These are phyloP conservation scores for Drosophila ustulata DNA, from an alignment of 2,888 invertebrate species.

Conservation along the genomic window DNA sequence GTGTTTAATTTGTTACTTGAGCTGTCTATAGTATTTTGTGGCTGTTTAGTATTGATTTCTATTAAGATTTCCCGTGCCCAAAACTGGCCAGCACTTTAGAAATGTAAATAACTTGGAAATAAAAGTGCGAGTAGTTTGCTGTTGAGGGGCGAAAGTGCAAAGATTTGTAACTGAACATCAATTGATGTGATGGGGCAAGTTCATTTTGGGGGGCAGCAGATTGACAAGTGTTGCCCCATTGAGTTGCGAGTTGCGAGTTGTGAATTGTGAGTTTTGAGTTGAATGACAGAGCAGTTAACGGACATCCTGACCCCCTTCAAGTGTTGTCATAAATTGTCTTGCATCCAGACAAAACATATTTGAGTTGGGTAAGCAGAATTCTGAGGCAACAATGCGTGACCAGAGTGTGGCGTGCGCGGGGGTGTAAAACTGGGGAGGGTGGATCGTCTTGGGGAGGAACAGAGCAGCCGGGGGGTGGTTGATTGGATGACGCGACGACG, in stretches of 20 bases:
- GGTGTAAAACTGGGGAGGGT: not conserved
- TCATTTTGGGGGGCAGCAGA: not conserved
- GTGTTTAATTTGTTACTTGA: not conserved
- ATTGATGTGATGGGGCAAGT: not conserved
- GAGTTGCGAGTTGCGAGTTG: not conserved
- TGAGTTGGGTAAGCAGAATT: constrained; percentile 49
- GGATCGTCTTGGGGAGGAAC: too few species aligned
- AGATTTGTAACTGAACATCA: not conserved
- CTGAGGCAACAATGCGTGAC: constrained; percentile 30
- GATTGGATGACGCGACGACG: constrained; percentile 30
- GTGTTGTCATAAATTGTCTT: constrained; percentile 20
- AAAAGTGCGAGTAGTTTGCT: too few species aligned
- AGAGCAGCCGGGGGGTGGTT: not conserved
- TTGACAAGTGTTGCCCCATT: constrained; percentile 32
- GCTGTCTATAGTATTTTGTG: not conserved
- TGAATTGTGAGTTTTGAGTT: not conserved
- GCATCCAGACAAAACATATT: constrained; percentile 3
- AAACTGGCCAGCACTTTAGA: not conserved
- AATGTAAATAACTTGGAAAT: too few species aligned
- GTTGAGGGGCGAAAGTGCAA: not conserved
- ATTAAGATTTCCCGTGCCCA: constrained; percentile 9
- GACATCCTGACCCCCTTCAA: constrained; percentile 42
- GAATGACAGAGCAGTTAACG: constrained; percentile 37
- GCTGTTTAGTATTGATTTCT: not conserved
- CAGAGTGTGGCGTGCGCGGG: not conserved